A percentile compares a stretch with the other conserved stretches of the same genome.
Evolutionary conservation across 1,140 invertebrate species (phyloP).

Genomic region (Drosophila takahashii): DNA sequence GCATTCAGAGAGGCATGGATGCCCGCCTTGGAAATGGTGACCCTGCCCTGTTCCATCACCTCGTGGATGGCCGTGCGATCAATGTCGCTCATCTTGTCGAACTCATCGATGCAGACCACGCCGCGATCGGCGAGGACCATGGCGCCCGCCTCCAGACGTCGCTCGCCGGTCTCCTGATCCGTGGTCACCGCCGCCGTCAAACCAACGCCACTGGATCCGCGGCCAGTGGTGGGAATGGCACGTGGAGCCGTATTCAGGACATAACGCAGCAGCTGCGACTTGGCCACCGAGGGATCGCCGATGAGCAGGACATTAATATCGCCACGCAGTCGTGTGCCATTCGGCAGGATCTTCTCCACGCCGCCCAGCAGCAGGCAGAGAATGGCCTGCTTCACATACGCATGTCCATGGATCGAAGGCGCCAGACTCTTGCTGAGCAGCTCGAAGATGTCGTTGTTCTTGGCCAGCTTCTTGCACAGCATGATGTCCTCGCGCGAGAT

Average conservation of each 20-base stretch:
- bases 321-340: slow-evolving; percentile 98
- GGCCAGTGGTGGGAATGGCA: slow-evolving; percentile 98
- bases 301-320: slow-evolving; percentile 99
- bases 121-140: slow-evolving; percentile 99
- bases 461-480: slow-evolving; percentile 95
- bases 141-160: slow-evolving; percentile 97
- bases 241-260: slow-evolving; percentile 97
- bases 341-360: slow-evolving; percentile 97
- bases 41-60: slow-evolving; percentile 97
- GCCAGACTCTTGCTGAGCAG: slow-evolving; percentile 96
- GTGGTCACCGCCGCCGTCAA: slow-evolving; percentile 99
- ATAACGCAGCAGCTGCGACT: slow-evolving; percentile 98
- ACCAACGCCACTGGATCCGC: slow-evolving; percentile 98
- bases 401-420: slow-evolving; percentile 99
- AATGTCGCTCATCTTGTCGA: slow-evolving; percentile 99
- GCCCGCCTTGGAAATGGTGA: slow-evolving; percentile 99
- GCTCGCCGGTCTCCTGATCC: slow-evolving; percentile 96
- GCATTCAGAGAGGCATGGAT: slow-evolving; percentile 99
- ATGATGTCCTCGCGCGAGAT: slow-evolving; percentile 95
- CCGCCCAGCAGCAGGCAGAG: slow-evolving; percentile 98
- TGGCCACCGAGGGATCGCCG: slow-evolving; percentile 99
- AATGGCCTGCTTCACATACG: slow-evolving; percentile 98
- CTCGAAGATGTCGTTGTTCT: slow-evolving; percentile 94
- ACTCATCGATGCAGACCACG: slow-evolving; percentile 99
- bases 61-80: slow-evolving; percentile 99